A percentile compares a stretch with the other conserved stretches of the same genome.
Evolutionary conservation across 2,888 invertebrate species (phyloP).

Genomic region (Thumatha senex): DNA sequence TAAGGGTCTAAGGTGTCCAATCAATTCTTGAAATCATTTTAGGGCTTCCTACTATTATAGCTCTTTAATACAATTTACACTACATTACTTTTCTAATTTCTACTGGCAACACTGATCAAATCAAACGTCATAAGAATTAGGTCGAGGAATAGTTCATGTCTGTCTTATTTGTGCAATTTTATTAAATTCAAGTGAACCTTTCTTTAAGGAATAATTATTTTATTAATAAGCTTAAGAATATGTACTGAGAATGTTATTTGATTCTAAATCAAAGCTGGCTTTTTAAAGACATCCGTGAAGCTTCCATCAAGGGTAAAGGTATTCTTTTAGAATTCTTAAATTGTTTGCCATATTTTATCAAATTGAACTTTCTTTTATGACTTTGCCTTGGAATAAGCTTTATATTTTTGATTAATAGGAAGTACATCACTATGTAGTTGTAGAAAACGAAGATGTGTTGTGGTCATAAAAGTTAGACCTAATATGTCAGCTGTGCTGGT

Average conservation of each 20-base stretch:
- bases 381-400: conserved; percentile 40
- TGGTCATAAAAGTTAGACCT: conserved; percentile 49
- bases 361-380: conserved; percentile 64
- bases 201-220: conserved; percentile 42
- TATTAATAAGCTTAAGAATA: conserved; percentile 37
- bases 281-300: conserved; percentile 51
- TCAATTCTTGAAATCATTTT: no score
- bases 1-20: no score
- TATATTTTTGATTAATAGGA: conserved; percentile 30
- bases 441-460: conserved; percentile 31
- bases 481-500: conserved; percentile 56
- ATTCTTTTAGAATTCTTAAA: conserved; percentile 47
- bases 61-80: no score
- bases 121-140: conserved; percentile 71
- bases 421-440: conserved; percentile 31
- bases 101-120: conserved; percentile 24
- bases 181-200: conserved; percentile 37
- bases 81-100: no score
- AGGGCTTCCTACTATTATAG: no score
- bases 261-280: conserved; percentile 43
- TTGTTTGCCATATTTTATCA: conserved; percentile 78
- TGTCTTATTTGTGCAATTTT: conserved; percentile 52
- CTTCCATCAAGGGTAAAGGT: conserved; percentile 64
- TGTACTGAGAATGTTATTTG: conserved; percentile 51
- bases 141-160: conserved; percentile 68